Conservation (phyloP, 2,113 vertebrate genomes). For the Cricetomys ansorgei region DNA sequence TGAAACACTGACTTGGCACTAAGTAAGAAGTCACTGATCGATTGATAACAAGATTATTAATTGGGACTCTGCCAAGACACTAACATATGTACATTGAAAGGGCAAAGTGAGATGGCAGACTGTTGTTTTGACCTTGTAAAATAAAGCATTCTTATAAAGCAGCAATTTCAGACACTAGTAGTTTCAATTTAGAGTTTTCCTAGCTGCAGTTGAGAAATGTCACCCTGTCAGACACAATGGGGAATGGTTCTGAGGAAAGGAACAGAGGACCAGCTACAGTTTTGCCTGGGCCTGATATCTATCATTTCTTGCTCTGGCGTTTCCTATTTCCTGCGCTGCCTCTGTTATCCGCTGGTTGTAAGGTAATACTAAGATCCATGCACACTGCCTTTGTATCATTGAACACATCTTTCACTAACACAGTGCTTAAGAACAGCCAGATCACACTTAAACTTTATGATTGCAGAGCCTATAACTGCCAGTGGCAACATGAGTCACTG, state of each 20-base stretch:
- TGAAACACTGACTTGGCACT: slow-evolving; percentile 27
- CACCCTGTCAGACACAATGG: slow-evolving; percentile 47
- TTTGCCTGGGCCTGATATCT: background rate
- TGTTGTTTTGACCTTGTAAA: slow-evolving; percentile 56
- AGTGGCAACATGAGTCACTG: too few relatives aligned
- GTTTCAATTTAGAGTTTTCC: slow-evolving; percentile 51
- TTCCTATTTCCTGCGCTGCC: slow-evolving; percentile 21
- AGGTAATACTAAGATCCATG: slow-evolving; percentile 31
- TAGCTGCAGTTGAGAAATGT: slow-evolving; percentile 55
- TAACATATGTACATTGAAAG: slow-evolving; percentile 51
- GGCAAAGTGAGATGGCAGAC: slow-evolving; percentile 23
- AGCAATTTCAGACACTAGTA: slow-evolving; percentile 59
- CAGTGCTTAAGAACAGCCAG: slow-evolving; percentile 12
- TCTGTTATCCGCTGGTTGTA: background rate
- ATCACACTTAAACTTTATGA: slow-evolving; percentile 30
- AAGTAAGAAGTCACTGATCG: background rate
- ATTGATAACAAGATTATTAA: slow-evolving; percentile 57
- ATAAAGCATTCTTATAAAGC: slow-evolving; percentile 44
- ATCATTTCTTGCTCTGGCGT: background rate
- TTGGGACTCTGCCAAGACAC: slow-evolving; percentile 36
- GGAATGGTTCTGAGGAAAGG: background rate
- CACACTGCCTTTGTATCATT: background rate
- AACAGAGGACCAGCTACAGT: background rate
- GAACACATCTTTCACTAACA: slow-evolving; percentile 53
- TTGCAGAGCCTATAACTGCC: too few relatives aligned